phyloP scores from a whole-genome alignment of 2,797 vertebrate genomes.

The Babyrousa celebensis region DNA sequence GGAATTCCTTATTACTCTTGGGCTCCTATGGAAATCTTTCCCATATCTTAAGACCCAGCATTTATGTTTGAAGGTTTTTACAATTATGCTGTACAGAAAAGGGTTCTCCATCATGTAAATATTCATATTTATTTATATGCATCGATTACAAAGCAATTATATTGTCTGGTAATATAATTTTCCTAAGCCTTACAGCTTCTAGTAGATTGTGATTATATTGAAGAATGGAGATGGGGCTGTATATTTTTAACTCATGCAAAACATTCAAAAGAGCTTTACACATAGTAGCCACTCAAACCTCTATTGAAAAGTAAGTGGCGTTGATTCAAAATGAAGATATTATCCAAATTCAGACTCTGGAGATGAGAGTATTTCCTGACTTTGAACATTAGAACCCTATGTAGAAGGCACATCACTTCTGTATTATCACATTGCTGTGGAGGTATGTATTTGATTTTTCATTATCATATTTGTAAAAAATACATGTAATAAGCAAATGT shows the following conservation, averaged over 20 bases:
- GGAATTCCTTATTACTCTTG: background rate
- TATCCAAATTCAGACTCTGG: background rate
- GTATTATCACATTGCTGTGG: background rate
- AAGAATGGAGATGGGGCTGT: background rate
- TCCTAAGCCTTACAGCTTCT: background rate
- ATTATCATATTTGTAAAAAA: constrained; percentile 32
- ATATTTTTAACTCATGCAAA: background rate
- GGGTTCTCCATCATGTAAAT: background rate
- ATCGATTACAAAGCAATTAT: background rate
- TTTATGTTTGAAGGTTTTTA: constrained; percentile 2
- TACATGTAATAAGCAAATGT: background rate
- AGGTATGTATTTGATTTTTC: background rate
- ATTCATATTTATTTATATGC: background rate
- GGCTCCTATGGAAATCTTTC: background rate
- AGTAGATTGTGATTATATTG: background rate
- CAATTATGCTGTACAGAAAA: background rate
- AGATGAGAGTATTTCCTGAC: background rate
- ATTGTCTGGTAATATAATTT: background rate
- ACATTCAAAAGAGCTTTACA: background rate
- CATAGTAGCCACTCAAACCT: background rate
- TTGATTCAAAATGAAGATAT: constrained; percentile 13
- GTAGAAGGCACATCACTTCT: background rate
- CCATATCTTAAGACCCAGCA: background rate
- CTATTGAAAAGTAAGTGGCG: background rate
- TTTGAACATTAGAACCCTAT: constrained; percentile 23